Percentiles rank a stretch among this genome's conserved stretches.
These are phyloP conservation scores for Acanthosoma haemorrhoidale DNA, from an alignment of 2,888 invertebrate species.

Conservation along the genomic window DNA sequence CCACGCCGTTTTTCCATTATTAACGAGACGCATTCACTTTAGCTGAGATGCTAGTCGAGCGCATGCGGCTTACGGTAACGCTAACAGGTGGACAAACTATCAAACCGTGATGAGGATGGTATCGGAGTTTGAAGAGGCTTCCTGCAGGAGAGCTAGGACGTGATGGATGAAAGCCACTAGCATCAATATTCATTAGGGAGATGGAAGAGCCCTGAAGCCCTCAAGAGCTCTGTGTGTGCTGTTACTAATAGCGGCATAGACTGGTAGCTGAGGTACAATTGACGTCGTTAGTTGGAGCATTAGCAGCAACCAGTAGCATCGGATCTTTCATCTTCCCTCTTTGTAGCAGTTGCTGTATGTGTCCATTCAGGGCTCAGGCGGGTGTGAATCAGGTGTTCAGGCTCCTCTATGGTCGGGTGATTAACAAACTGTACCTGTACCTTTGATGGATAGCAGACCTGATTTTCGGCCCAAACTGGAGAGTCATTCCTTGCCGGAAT, in stretches of 20 bases:
- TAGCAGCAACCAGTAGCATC: constrained; percentile 1
- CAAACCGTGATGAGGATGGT: background rate
- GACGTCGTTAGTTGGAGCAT: constrained; percentile 7
- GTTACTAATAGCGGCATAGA: background rate
- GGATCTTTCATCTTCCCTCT: background rate
- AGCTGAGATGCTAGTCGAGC: too few species aligned
- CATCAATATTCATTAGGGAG: constrained; percentile 22
- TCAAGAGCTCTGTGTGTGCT: too few species aligned
- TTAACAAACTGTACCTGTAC: background rate
- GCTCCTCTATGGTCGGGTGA: background rate
- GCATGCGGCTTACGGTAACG: too few species aligned
- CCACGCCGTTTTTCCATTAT: too few species aligned
- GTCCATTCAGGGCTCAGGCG: background rate
- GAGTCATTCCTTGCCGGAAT: too few species aligned
- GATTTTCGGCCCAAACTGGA: too few species aligned
- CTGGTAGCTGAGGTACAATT: constrained; percentile 8
- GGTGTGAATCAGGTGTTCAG: background rate
- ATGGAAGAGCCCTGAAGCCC: background rate
- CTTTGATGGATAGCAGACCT: background rate
- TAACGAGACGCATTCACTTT: too few species aligned
- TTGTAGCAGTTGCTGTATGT: too few species aligned
- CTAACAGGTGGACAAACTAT: background rate
- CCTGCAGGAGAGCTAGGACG: background rate
- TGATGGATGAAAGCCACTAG: constrained; percentile 3
- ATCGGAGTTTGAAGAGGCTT: background rate